Evolutionary conservation across 2,113 vertebrate species (phyloP).

Genomic region (Albula glossodonta): DNA sequence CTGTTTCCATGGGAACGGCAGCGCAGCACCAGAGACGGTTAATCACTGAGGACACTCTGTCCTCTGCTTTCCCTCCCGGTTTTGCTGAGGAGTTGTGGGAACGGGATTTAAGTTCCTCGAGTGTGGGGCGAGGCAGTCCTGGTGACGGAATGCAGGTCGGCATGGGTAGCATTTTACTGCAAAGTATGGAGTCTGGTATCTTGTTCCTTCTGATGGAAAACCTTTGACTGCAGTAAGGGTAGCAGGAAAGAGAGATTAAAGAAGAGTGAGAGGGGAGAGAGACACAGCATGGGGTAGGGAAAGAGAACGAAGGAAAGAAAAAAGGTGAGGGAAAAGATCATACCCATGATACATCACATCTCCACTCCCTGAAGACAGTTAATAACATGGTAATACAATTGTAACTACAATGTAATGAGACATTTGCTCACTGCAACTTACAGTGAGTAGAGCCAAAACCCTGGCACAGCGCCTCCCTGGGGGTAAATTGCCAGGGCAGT

Average conservation of each 20-base stretch:
- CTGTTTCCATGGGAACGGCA: conserved; percentile 27
- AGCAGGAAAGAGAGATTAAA: conserved; percentile 51
- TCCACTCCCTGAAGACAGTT: not conserved
- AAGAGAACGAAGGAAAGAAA: conserved; percentile 32
- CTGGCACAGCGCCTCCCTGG: not conserved
- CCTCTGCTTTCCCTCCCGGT: conserved; percentile 4
- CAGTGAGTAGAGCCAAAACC: not conserved
- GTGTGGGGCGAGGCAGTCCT: not conserved
- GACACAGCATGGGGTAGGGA: not conserved
- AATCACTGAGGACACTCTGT: conserved; percentile 4
- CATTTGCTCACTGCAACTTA: not conserved
- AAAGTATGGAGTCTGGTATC: not conserved
- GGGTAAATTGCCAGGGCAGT: no score
- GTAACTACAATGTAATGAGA: not conserved
- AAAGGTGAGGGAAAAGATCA: not conserved
- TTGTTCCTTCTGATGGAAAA: not conserved
- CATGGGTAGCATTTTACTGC: not conserved
- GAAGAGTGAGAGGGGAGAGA: conserved; percentile 40
- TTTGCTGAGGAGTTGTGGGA: not conserved
- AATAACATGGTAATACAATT: not conserved
- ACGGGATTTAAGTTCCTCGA: not conserved
- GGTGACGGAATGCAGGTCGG: not conserved
- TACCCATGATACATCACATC: no score
- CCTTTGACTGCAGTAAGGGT: conserved; percentile 1
- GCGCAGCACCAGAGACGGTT: conserved; percentile 2